Evolutionary conservation across 92 coral and sea anemone species (phyloP).

Genomic region (Zoanthus sociatus): DNA sequence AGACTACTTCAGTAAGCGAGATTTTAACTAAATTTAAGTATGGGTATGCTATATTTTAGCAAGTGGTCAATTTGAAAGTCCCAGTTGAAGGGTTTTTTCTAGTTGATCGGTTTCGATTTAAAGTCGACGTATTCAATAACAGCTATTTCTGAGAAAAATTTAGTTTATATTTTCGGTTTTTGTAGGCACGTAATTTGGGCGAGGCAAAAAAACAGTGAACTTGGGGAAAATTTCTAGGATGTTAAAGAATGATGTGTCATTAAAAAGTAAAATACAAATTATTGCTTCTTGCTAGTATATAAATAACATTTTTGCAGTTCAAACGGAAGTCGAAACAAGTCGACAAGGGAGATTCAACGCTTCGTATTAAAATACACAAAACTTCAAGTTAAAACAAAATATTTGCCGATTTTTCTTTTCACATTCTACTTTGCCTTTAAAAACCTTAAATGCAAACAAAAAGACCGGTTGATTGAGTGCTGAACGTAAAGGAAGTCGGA

Average conservation of each 20-base stretch:
- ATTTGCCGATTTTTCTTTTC: not conserved
- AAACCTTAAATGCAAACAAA: not conserved
- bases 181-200: not conserved
- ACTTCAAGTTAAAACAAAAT: not conserved
- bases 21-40: not conserved
- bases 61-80: not conserved
- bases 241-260: not conserved
- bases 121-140: not conserved
- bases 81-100: constrained; percentile 22
- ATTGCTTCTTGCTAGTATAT: constrained; percentile 1
- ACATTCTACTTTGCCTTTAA: not conserved
- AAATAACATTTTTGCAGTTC: not conserved
- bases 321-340: constrained; percentile 32
- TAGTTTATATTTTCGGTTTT: not conserved
- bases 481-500: not conserved
- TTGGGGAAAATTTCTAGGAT: not conserved
- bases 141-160: constrained; percentile 27
- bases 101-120: not conserved
- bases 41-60: not conserved
- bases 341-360: not conserved
- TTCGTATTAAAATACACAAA: not conserved
- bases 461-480: not conserved
- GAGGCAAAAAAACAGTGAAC: not conserved
- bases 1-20: not conserved
- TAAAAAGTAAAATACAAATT: constrained; percentile 13